Percentiles rank a stretch among this genome's conserved stretches.
These are phyloP conservation scores for Brassicogethes aeneus DNA, from an alignment of 2,888 invertebrate species.

Conservation along the genomic window DNA sequence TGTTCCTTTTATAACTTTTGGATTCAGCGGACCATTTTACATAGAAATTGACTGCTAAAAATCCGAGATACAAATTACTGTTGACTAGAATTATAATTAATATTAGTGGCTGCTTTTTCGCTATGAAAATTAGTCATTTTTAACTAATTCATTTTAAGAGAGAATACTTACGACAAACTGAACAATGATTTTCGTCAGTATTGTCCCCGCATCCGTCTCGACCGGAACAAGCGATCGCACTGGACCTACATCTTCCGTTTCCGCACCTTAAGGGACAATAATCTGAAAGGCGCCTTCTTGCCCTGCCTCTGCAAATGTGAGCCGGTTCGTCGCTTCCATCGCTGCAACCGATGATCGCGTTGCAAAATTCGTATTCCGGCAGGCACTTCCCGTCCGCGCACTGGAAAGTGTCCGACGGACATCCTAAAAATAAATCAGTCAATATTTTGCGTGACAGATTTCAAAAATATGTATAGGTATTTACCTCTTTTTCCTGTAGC, in stretches of 20 bases:
- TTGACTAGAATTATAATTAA: no score
- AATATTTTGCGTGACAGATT: no score
- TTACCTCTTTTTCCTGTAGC: conserved; percentile 28
- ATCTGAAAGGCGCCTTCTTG: conserved; percentile 43
- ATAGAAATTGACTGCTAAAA: no score
- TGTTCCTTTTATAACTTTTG: no score
- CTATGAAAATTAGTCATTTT: neutral
- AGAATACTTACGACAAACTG: conserved; percentile 74
- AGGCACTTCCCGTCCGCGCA: conserved; percentile 81
- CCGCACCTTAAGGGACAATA: conserved; percentile 78
- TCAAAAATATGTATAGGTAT: neutral
- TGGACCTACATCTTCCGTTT: conserved; percentile 81
- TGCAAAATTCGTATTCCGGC: conserved; percentile 87
- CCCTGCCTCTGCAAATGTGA: conserved; percentile 60
- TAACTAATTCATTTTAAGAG: neutral
- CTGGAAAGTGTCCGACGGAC: conserved; percentile 75
- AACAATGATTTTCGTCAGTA: conserved; percentile 76
- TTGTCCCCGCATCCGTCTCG: conserved; percentile 88
- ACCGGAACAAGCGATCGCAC: conserved; percentile 83
- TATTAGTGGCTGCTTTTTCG: no score
- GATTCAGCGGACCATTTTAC: no score
- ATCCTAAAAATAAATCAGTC: conserved; percentile 39
- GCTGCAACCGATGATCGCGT: conserved; percentile 71
- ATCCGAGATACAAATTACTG: no score
- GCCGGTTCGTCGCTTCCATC: conserved; percentile 86